A percentile compares a stretch with the other conserved stretches of the same genome.
Conservation (phyloP, 2,888 invertebrate species). For the Panzeria rudis region DNA sequence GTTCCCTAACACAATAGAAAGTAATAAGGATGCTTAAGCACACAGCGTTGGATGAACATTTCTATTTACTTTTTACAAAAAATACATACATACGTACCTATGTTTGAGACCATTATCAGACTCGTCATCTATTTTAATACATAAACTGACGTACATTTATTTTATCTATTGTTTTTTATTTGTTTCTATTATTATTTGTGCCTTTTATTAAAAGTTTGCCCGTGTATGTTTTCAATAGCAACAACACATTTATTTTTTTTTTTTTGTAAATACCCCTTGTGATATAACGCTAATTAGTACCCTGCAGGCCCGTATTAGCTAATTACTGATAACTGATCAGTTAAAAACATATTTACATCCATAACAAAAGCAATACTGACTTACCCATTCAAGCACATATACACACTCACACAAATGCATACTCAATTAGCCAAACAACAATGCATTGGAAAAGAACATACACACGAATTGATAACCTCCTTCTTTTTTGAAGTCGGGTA, state of each 20-base stretch:
- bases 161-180: slow-evolving; percentile 11
- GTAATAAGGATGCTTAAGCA: not conserved
- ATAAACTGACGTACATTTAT: slow-evolving; percentile 3
- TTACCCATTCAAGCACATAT: not conserved
- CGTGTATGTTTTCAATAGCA: slow-evolving; percentile 10
- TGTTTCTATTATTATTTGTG: slow-evolving; percentile 1
- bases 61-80: too few relatives aligned
- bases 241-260: not conserved
- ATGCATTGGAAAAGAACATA: not conserved
- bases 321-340: slow-evolving; percentile 74
- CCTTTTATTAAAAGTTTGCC: slow-evolving; percentile 6
- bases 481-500: too few relatives aligned
- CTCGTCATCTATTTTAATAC: slow-evolving; percentile 40
- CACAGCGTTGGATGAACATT: not conserved
- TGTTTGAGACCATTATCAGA: slow-evolving; percentile 43
- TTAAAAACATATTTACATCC: slow-evolving; percentile 57
- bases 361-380: slow-evolving; percentile 53
- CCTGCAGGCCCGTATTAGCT: slow-evolving; percentile 72
- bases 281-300: slow-evolving; percentile 71
- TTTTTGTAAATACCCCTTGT: slow-evolving; percentile 16
- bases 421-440: not conserved
- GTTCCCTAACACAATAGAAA: not conserved
- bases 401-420: not conserved
- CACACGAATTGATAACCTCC: too few relatives aligned
- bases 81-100: too few relatives aligned